Evolutionary conservation across 2,797 vertebrate species (phyloP).

Genomic region (Salarias fasciatus): DNA sequence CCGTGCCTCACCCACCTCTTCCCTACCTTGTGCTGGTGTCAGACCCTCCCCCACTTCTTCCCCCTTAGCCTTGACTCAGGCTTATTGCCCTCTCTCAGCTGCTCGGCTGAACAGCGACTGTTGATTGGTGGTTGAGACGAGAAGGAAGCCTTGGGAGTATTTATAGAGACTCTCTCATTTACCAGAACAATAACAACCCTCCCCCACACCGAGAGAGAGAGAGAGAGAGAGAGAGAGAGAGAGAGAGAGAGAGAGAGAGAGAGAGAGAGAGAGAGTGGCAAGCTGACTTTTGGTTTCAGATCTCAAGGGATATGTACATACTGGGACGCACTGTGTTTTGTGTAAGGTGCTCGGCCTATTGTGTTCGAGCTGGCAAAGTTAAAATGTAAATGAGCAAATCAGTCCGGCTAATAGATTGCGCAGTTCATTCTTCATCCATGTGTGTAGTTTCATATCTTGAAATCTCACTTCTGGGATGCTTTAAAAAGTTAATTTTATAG

Average conservation of each 20-base stretch:
- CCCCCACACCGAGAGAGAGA: slow-evolving; percentile 62
- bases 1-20: slow-evolving; percentile 53
- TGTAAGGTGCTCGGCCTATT: slow-evolving; percentile 16
- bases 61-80: slow-evolving; percentile 78
- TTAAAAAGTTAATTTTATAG: background rate
- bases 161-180: slow-evolving; percentile 85
- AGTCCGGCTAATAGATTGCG: slow-evolving; percentile 1
- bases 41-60: slow-evolving; percentile 57
- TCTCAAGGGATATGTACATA: slow-evolving; percentile 51
- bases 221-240: slow-evolving; percentile 46
- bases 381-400: background rate
- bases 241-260: slow-evolving; percentile 45
- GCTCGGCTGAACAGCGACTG: slow-evolving; percentile 70
- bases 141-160: slow-evolving; percentile 83
- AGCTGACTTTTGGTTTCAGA: slow-evolving; percentile 73
- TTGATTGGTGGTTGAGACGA: slow-evolving; percentile 76
- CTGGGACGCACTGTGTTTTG: slow-evolving; percentile 33
- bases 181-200: slow-evolving; percentile 83
- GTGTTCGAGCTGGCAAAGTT: background rate
- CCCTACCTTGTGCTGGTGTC: slow-evolving; percentile 46
- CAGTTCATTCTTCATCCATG: slow-evolving; percentile 11
- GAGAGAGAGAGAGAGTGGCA: slow-evolving; percentile 43
- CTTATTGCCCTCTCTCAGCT: slow-evolving; percentile 75
- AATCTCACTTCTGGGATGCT: background rate
- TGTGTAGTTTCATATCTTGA: background rate